Base-by-base conservation (phyloP, 1,140 invertebrate species). In the Bombus huntii region DNA sequence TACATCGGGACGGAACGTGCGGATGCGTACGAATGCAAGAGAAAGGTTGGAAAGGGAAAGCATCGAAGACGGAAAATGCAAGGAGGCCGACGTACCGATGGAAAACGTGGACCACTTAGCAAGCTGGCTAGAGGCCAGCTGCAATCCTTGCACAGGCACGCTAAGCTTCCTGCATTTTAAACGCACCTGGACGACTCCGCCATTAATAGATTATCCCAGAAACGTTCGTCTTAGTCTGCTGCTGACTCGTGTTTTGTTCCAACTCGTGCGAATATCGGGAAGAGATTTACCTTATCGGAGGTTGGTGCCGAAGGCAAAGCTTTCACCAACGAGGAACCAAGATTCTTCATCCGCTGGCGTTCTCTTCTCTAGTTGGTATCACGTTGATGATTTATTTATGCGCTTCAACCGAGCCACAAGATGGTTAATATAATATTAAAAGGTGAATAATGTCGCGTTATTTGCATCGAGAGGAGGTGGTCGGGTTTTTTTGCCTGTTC, bases 151-250 rank as follows among this genome's bases (percentile, higher is more conserved):
- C 91, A 87, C 88, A 89, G 88, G 85, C 74, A 88, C 73, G 88
- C 90, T 87, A 90, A 93, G 84, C 89, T 83, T 70, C 73, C 87
- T 90, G 91, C 92, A 91, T 93, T 92, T 90, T 89, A 89, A 92
- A 86, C 85, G 87, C 87, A 93, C 91, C 90, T 92, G 92, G 77
- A 92, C 89, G 89, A 90, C 90, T 91, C 77, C 88, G 71, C 84
- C 84, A 91, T 91, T 93, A 92, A 93, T 93, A 90, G 92, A 93
- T 93, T 91, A 92, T 89, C 87, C 89, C 68, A 34, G 83, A 42
- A 74, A 59, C 87, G 84, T 92, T 91, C 87, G 72, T 90, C 81
- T 90, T 79, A 84, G 68, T 89, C 76, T 72, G 22, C n/a, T 57
- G 34, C 25, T 37, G 71, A 88, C 42, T 89, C 72, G 42, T 76